Percentiles rank a stretch among this genome's conserved stretches.
Conservation (phyloP, 2,888 invertebrate species). For the Andrena haemorrhoa region DNA sequence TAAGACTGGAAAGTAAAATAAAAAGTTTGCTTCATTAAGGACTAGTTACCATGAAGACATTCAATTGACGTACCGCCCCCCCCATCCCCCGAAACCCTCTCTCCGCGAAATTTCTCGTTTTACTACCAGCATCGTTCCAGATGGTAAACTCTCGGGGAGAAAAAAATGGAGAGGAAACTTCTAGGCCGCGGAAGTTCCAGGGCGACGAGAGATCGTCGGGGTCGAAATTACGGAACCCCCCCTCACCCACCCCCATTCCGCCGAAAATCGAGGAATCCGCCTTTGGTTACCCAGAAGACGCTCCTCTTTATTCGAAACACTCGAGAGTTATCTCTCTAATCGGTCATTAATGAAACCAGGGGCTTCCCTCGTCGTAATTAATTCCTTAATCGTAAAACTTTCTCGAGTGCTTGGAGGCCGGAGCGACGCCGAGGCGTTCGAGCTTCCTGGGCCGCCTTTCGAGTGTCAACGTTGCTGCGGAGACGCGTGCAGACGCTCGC, state of each 20-base stretch:
- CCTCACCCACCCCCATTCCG: neutral
- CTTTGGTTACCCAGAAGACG: constrained; percentile 22
- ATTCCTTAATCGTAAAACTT: constrained; percentile 82
- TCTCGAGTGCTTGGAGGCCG: constrained; percentile 53
- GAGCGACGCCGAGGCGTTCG: constrained; percentile 47
- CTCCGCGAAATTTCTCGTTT: constrained; percentile 50
- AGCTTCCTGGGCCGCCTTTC: constrained; percentile 59
- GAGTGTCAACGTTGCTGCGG: constrained; percentile 60
- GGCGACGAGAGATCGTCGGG: constrained; percentile 28
- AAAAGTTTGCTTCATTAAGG: constrained; percentile 74
- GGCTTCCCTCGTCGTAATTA: constrained; percentile 72
- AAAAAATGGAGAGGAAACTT: constrained; percentile 50
- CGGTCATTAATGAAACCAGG: constrained; percentile 65
- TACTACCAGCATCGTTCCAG: constrained; percentile 69
- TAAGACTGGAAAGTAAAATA: constrained; percentile 70
- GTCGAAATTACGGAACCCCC: constrained; percentile 56
- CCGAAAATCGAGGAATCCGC: constrained; percentile 62
- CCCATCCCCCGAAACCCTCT: neutral
- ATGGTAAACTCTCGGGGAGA: constrained; percentile 59
- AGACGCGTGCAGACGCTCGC: constrained; percentile 37
- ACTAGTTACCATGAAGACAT: constrained; percentile 74
- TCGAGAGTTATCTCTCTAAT: constrained; percentile 62
- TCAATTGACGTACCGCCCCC: constrained; percentile 68
- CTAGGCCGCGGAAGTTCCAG: constrained; percentile 54
- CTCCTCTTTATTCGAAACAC: constrained; percentile 62